Evolutionary conservation across 2,888 invertebrate genomes (phyloP), one percentile per base, ranked within the genome.

Genomic region (Standfussiana lucernea): DNA sequence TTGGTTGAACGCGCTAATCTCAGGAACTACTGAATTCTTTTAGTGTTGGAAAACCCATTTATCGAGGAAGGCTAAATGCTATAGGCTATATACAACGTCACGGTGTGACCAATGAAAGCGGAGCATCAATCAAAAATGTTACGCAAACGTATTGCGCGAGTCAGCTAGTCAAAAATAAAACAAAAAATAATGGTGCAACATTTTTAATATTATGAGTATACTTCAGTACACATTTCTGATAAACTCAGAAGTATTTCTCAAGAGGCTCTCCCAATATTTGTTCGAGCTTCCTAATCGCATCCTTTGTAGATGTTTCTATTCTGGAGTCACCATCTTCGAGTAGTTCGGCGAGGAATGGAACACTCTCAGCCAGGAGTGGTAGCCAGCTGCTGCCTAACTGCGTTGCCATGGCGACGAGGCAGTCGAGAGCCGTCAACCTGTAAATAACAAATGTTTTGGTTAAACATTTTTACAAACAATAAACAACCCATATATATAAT

Each of bases 261-360:
- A 99, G 96, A 0, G 99, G 98, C 95, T 99, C 99, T 7, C 99
- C 99, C 1, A 99, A 96, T 89, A 99, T 98, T 78, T 97, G 97
- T 92, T 99, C 99, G 86, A 99, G 97, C 87, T 98, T 98, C 82
- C 98, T 97, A 7, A 99, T 98, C 6, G 98, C 98, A 83, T 97
- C 97, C 89, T 98, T 98, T 3, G 98, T 98, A 64, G 97, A 97
- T 62, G 97, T 97, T 92, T 99, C 99, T 53, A 99, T 99, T 50
- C 97, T 97, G 84, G 98, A 98, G 84, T 98, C 98, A 85, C 98
- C 98, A 91, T 99, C 99, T 97, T 99, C 99, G 88, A 99, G 97
- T 28, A 99, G 96, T 92, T 99, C 99, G 0, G 99, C 99, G 53
- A 99, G 96, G 97, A 99, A 99, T 0, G 99, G 99, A 81, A 99